Evolutionary conservation across 1,140 invertebrate genomes (phyloP).

Genomic region (Trichoplusia ni): DNA sequence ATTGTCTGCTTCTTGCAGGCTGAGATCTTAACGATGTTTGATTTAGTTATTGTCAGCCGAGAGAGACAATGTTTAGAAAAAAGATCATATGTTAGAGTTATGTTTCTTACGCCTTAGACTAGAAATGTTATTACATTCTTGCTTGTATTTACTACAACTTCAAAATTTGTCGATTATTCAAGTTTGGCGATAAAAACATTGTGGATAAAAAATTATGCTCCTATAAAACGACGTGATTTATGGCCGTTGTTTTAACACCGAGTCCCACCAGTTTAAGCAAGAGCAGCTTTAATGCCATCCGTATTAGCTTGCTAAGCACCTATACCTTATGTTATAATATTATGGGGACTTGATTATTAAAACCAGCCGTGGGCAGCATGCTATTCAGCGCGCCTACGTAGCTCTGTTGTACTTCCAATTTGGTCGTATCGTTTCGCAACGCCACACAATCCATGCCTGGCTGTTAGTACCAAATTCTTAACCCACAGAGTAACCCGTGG

Average conservation of each 20-base stretch:
- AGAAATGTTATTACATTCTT: too few relatives aligned
- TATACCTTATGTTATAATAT: slow-evolving; percentile 25
- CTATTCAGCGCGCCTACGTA: slow-evolving; percentile 48
- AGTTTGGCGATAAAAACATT: too few relatives aligned
- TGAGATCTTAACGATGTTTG: not conserved
- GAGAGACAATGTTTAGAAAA: too few relatives aligned
- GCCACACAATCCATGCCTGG: slow-evolving; percentile 37
- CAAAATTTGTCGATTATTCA: too few relatives aligned
- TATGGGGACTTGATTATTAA: slow-evolving; percentile 38
- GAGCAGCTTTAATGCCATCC: slow-evolving; percentile 1
- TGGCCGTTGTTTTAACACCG: not conserved
- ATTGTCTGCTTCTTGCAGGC: not conserved
- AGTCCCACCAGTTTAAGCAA: slow-evolving; percentile 9
- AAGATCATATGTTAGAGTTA: too few relatives aligned
- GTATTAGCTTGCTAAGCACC: slow-evolving; percentile 29
- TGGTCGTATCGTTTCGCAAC: slow-evolving; percentile 53
- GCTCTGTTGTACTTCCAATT: slow-evolving; percentile 33
- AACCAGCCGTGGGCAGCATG: slow-evolving; percentile 40
- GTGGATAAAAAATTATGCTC: too few relatives aligned
- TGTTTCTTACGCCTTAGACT: too few relatives aligned
- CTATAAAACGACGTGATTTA: slow-evolving; percentile 5
- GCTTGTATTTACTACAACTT: too few relatives aligned
- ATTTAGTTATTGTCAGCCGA: not conserved
- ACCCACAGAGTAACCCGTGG: slow-evolving; percentile 62
- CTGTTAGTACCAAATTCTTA: slow-evolving; percentile 57